A percentile compares a stretch with the other conserved stretches of the same genome.
Conservation (phyloP, 1,140 invertebrate species). For the Procambarus virginalis region DNA sequence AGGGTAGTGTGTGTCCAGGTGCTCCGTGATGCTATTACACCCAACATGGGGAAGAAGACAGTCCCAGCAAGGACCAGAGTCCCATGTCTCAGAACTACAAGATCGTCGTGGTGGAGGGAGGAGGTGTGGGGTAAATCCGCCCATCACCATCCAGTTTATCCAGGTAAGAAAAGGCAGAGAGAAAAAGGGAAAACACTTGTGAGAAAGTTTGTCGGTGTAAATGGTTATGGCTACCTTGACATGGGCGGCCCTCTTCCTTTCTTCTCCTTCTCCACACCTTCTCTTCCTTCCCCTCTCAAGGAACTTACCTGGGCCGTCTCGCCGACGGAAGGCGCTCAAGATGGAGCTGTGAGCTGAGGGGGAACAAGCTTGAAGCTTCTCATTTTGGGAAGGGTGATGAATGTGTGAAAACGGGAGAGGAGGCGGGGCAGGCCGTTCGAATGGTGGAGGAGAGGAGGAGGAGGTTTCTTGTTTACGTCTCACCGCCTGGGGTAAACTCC, state of each 20-base stretch:
- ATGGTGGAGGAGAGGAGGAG: too few species aligned
- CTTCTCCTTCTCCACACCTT: too few species aligned
- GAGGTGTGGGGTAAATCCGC: slow-evolving; percentile 93
- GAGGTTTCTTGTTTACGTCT: too few species aligned
- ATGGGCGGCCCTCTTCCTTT: not conserved
- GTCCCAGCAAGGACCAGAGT: slow-evolving; percentile 65
- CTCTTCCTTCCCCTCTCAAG: too few species aligned
- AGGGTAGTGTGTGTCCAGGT: slow-evolving; percentile 18
- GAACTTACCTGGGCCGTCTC: not conserved
- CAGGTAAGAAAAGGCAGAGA: slow-evolving; percentile 79
- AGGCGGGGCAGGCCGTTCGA: too few species aligned
- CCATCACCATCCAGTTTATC: slow-evolving; percentile 94
- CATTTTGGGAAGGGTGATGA: too few species aligned
- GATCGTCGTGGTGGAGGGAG: slow-evolving; percentile 92
- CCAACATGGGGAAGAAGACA: slow-evolving; percentile 67
- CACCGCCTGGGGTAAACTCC: too few species aligned
- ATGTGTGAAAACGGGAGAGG: too few species aligned
- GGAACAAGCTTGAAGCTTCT: too few species aligned
- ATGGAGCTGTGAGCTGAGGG: too few species aligned
- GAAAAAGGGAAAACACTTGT: slow-evolving; percentile 1
- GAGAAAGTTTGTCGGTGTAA: slow-evolving; percentile 24
- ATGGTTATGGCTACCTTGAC: not conserved
- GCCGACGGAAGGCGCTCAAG: too few species aligned
- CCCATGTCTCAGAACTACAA: slow-evolving; percentile 83
- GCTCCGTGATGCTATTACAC: not conserved